Base-by-base conservation (phyloP, 53 echinoderm and acorn worm species). In the Holothuria leucospilota region DNA sequence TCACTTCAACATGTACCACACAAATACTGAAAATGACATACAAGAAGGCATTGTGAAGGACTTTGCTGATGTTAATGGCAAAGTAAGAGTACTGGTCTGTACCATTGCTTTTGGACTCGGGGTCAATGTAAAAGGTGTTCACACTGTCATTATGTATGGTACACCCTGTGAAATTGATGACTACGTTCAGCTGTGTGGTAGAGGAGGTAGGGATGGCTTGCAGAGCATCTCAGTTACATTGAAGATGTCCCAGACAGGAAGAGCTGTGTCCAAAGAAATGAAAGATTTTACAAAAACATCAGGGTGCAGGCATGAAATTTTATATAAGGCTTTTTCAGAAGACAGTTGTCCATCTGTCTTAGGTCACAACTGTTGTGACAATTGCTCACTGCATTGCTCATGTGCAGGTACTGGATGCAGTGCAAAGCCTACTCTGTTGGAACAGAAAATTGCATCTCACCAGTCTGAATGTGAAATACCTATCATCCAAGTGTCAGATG, bases 51-150 rank as follows among this genome's bases (percentile, higher is more conserved):
- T 91, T 21, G 39, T 73, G 11, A 20, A 62, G 15, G 80, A 60
- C 21, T 71, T 86, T 59, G 29, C 58, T 1, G 59, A 34, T 41
- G 14, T 24, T 28, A 59, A 63, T 77, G 90, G 85, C 49, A 40
- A 60, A 6, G 28, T 85, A 4, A 20, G 90, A 26, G 24, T 90
- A 8, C 41, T 87, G 73, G 59, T 87, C 41, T 63, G 78, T 20
- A 87, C 87, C 7, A 87, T 87, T 66, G 87, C 87, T 25, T 90
- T 74, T 85, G 90, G 85, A 16, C 84, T 90, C 38, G 90, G 85
- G 13, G 78, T 85, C 13, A 79, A 90, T 39, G 34, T 65, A 0
- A 90, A 62, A 39, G 59, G 71, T n/a, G 67, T 90, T 1, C 39
- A 85, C 39, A 63, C 39, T 4, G 66, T 74, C 23, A 85, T 90